Percentiles rank a stretch among this genome's conserved stretches.
These are phyloP conservation scores for Augiades crinisus DNA, from an alignment of 2,888 invertebrate species.

Conservation along the genomic window DNA sequence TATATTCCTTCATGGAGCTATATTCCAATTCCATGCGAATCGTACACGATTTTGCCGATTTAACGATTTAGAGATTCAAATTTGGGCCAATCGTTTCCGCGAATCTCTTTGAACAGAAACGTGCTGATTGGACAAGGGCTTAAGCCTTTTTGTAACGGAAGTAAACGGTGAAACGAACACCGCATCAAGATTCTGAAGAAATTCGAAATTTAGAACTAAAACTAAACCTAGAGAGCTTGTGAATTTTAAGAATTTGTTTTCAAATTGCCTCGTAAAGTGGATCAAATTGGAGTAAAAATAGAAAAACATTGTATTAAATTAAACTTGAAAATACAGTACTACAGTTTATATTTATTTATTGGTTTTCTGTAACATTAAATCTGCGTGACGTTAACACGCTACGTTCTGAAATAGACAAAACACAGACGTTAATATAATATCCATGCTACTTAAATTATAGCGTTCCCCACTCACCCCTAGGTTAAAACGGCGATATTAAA, in stretches of 20 bases:
- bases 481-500: conserved; percentile 2
- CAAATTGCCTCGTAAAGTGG: too few relatives aligned
- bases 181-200: background rate
- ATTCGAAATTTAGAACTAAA: too few relatives aligned
- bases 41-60: background rate
- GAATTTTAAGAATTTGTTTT: too few relatives aligned
- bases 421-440: too few relatives aligned
- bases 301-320: too few relatives aligned
- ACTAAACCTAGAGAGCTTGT: too few relatives aligned
- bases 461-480: background rate
- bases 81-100: background rate
- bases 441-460: background rate
- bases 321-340: too few relatives aligned
- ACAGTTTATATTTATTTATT: too few relatives aligned
- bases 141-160: background rate
- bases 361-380: too few relatives aligned
- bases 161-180: background rate
- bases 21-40: background rate
- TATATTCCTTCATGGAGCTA: background rate
- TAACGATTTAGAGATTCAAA: background rate
- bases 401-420: too few relatives aligned
- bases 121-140: conserved; percentile 2
- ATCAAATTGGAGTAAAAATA: too few relatives aligned
- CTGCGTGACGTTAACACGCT: too few relatives aligned
- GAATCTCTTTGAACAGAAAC: conserved; percentile 4